These are phyloP conservation scores for Condylostylus longicornis DNA, from an alignment of 1,140 invertebrate genomes.

Conservation along the genomic window DNA sequence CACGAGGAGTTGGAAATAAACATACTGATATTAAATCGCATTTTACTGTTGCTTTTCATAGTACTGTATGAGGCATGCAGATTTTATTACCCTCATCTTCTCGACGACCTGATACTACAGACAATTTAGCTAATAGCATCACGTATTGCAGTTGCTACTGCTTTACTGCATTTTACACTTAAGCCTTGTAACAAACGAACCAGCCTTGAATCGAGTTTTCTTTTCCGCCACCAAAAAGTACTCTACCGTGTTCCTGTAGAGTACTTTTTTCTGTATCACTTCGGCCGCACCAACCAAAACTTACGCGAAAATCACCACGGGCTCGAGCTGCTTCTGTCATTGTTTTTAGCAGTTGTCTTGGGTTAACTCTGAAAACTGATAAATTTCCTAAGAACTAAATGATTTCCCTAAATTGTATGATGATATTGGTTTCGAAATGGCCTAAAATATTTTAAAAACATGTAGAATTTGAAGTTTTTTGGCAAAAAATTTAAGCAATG, in stretches of 20 bases:
- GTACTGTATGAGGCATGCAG: slow-evolving; percentile 97
- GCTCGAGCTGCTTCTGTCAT: slow-evolving; percentile 96
- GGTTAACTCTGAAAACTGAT: slow-evolving; percentile 24
- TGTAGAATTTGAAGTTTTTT: too few species aligned
- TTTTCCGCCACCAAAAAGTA: slow-evolving; percentile 77
- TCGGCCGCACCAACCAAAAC: slow-evolving; percentile 65
- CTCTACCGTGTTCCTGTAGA: slow-evolving; percentile 65
- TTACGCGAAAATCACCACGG: slow-evolving; percentile 86
- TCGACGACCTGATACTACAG: slow-evolving; percentile 93
- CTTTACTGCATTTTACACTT: slow-evolving; percentile 98
- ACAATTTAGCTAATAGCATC: slow-evolving; percentile 97
- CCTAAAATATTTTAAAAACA: too few species aligned
- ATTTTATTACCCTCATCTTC: slow-evolving; percentile 99
- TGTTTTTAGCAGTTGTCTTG: slow-evolving; percentile 28
- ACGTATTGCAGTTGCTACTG: slow-evolving; percentile 99
- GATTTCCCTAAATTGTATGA: too few species aligned
- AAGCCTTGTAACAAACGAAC: slow-evolving; percentile 87
- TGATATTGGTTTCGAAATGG: too few species aligned
- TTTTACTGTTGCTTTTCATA: slow-evolving; percentile 99
- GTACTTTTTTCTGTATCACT: slow-evolving; percentile 56
- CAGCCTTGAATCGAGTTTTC: slow-evolving; percentile 98
- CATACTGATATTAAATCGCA: slow-evolving; percentile 95
- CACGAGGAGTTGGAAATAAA: slow-evolving; percentile 95
- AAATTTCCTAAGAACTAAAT: too few species aligned
- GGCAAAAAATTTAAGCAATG: too few species aligned